Base-by-base conservation (phyloP, 2,797 vertebrate species). In the Sphenopsis melanotis region DNA sequence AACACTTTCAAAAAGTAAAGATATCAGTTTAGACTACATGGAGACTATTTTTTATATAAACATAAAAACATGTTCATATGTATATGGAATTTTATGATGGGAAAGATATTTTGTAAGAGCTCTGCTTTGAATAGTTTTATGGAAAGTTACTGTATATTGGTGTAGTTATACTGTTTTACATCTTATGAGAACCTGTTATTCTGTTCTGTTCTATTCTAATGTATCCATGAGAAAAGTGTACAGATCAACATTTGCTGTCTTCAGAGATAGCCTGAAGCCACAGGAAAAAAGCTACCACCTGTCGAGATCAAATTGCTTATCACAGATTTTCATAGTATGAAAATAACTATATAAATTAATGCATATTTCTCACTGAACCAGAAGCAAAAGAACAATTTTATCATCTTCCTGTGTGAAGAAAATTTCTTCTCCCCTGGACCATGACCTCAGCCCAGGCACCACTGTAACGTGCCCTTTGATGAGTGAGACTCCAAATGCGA, bases 401-500 rank as follows among this genome's bases (percentile, higher is more conserved):
- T 95, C 27, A 2, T 57, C 36, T 69, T 9, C 41, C 27, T 74
- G 11, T 78, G 30, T 34, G 75, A 92, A 84, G 56, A 89, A 91
- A 86, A 81, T 41, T 44, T 87, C 42, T 87, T 90, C 47, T 86
- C 49, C 75, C 80, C 32, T 76, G 75, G 90, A 72, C 80, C 53
- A 69, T 39, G 75, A 83, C 85, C 89, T 94, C 34, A 93, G 69
- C 23, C 53, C 37, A 72, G 79, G 21, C 59, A 76, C 21, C 44
- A 80, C 18, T 83, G 70, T 57, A 74, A 49, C n/a, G 0, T 83
- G 72, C 37, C 69, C 75, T 96, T 96, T 96, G 87, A 92, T 96
- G 82, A 89, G 65, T 44, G 76, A 90, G 70, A 88, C 36, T 94
- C 83, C 63, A 93, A 94, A 94, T 80, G 60, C 84, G 42, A 92